These are phyloP conservation scores for Thermophis baileyi DNA, from an alignment of 2,113 vertebrate genomes.

Conservation along the genomic window DNA sequence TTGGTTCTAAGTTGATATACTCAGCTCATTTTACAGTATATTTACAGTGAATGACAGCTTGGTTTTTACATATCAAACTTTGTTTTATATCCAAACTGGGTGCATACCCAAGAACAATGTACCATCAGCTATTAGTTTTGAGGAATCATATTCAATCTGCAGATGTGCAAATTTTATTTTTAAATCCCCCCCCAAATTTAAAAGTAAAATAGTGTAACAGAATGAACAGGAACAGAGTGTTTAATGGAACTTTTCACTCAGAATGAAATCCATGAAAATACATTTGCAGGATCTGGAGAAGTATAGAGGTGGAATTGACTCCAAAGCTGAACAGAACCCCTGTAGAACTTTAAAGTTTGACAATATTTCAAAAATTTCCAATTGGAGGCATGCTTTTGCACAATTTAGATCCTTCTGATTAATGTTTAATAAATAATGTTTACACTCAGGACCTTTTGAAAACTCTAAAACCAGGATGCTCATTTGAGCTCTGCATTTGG, in stretches of 20 bases:
- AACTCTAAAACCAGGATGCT: neutral
- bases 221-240: neutral
- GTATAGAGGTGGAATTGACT: neutral
- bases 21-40: neutral
- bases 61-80: neutral
- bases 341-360: neutral
- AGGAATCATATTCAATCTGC: neutral
- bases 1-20: neutral
- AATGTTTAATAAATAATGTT: neutral
- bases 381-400: neutral
- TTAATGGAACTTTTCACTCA: neutral
- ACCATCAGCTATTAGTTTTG: constrained; percentile 1
- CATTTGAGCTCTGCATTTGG: neutral
- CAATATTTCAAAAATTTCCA: neutral
- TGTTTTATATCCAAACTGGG: neutral
- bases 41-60: neutral
- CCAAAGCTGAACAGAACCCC: neutral
- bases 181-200: neutral
- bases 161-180: neutral
- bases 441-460: neutral
- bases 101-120: neutral
- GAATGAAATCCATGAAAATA: neutral
- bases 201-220: neutral
- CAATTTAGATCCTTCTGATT: neutral
- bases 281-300: neutral